Base-by-base conservation (phyloP, 1,140 invertebrate genomes). In the Cylas formicarius region DNA sequence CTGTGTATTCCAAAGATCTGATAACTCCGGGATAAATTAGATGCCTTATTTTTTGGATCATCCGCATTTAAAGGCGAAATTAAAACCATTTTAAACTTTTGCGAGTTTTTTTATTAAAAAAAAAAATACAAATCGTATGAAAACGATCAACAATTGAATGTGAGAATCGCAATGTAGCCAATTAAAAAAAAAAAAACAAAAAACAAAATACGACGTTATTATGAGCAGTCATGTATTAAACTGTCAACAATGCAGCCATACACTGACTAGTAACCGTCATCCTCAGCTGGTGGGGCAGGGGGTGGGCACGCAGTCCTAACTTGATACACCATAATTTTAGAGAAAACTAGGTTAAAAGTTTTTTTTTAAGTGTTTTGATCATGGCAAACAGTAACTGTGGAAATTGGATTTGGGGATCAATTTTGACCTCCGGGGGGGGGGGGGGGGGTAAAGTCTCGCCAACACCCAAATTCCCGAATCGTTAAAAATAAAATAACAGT, bases 221-320 rank as follows among this genome's bases (percentile, higher is more conserved):
- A 40, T 50, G 34, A 58, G 55, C 55, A 55, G 50, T 45, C 45
- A 48, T 35, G 16, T 48, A 49, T n/a, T 23, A 53, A 51, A 50
- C 44, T 44, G 37, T 57, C 52, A 57, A 55, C 48, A 57, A 56
- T 57, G 52, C 55, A 59, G 52, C 44, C 18, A 53, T 46, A 56
- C 53, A 60, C 57, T 59, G 56, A 62, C 60, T 60, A 60, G 57
- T 55, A 62, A 60, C 54, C 53, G 48, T 55, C 44, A 53, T 46
- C 45, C 52, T 32, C 31, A 11, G 16, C 11, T 17, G 2, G 13
- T 31, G 24, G 40, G 21, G 29, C 18, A 17, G 10, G 14, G 29
- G 35, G 38, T 33, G 51, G 52, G 46, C 39, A 26, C 48, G 49
- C 49, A 50, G 50, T 52, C 50, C n/a, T n/a, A n/a, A n/a, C n/a